Percentiles rank a stretch among this genome's conserved stretches.
These are phyloP conservation scores for Glaucomys volans DNA, from an alignment of 2,113 vertebrate genomes.

Conservation along the genomic window DNA sequence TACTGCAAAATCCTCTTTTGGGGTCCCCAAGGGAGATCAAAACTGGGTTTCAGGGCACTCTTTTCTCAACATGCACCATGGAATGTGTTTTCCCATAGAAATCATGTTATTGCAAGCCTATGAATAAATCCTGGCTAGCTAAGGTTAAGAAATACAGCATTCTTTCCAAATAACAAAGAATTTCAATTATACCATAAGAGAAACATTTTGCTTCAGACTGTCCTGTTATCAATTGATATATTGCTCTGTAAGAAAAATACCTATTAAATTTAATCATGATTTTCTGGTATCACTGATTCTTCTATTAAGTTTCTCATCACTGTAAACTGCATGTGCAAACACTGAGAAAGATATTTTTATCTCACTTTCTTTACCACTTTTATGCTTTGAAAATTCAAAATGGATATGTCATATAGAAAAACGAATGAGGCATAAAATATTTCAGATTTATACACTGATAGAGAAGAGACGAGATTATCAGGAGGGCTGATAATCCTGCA, in stretches of 20 bases:
- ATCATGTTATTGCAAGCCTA: neutral
- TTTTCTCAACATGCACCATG: neutral
- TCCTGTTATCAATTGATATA: neutral
- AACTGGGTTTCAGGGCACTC: neutral
- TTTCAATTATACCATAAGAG: neutral
- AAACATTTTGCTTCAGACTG: neutral
- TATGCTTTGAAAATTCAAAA: slow-evolving; percentile 66
- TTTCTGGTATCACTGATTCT: neutral
- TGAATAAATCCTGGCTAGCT: neutral
- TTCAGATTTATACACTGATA: neutral
- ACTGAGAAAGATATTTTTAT: slow-evolving; percentile 44
- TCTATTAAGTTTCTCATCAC: slow-evolving; percentile 11
- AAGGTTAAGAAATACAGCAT: neutral
- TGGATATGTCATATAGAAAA: neutral
- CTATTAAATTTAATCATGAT: slow-evolving; percentile 46
- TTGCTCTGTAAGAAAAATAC: slow-evolving; percentile 51
- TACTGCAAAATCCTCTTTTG: neutral
- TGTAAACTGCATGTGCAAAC: slow-evolving; percentile 33
- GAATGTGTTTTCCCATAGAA: slow-evolving; percentile 6
- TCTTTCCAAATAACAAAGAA: neutral
- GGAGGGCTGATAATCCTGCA: neutral
- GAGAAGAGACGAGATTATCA: neutral
- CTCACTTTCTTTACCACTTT: slow-evolving; percentile 8
- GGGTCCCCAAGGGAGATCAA: neutral
- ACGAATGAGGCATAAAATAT: slow-evolving; percentile 44